Percentiles rank a stretch among this genome's conserved stretches.
Conservation (phyloP, 2,888 invertebrate genomes). For the Coleophora deauratella region DNA sequence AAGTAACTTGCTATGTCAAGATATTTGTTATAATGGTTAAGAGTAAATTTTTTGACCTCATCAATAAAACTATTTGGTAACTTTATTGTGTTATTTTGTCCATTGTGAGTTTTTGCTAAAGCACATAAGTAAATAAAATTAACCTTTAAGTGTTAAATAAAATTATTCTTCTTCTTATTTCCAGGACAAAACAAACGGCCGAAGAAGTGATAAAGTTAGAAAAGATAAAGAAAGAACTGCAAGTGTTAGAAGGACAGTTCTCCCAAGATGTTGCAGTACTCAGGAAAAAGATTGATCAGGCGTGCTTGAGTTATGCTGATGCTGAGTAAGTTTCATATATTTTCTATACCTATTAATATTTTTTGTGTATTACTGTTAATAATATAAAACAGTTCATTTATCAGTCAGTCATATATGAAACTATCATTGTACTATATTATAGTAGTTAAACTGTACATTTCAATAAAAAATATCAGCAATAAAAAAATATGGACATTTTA, state of each 20-base stretch:
- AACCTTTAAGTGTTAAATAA: not conserved
- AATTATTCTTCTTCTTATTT: constrained; percentile 14
- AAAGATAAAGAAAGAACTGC: constrained; percentile 77
- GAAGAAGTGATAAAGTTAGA: constrained; percentile 78
- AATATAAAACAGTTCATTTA: too few relatives aligned
- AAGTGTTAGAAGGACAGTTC: constrained; percentile 77
- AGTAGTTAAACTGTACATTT: too few relatives aligned
- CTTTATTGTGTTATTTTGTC: not conserved
- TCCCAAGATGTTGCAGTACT: constrained; percentile 84
- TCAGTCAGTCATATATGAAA: too few relatives aligned
- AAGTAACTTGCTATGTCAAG: too few relatives aligned
- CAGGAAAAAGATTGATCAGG: constrained; percentile 83
- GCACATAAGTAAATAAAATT: too few relatives aligned
- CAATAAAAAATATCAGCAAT: too few relatives aligned
- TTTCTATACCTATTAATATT: constrained; percentile 1
- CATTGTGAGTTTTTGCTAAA: too few relatives aligned
- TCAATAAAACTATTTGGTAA: constrained; percentile 29
- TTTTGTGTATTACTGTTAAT: not conserved
- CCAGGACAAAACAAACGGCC: constrained; percentile 81
- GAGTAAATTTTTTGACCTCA: constrained; percentile 25
- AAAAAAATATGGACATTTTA: too few relatives aligned
- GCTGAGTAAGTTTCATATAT: constrained; percentile 77
- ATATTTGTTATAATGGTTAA: not conserved
- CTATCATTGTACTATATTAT: too few relatives aligned
- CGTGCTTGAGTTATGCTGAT: constrained; percentile 80